Percentiles rank a stretch among this genome's conserved stretches.
phyloP scores from a whole-genome alignment of 2,113 vertebrate species.

The Brachypodius melanocephalos region DNA sequence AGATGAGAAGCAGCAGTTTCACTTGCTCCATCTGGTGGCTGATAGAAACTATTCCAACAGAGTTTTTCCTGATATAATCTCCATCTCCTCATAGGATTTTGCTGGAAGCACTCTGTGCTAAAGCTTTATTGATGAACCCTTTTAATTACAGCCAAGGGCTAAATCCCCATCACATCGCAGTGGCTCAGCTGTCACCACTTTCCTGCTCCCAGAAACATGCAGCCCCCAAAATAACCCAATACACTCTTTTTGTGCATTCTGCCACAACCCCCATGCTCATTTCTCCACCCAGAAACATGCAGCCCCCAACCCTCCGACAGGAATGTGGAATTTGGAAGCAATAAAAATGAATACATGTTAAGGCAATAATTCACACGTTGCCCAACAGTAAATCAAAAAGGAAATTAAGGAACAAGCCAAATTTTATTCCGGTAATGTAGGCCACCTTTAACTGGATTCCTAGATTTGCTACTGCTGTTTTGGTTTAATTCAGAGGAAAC shows the following conservation, averaged over 20 bases:
- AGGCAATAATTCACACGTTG: background rate
- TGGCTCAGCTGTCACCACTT: background rate
- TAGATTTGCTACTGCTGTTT: background rate
- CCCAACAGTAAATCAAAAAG: background rate
- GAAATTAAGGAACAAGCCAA: background rate
- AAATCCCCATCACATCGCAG: background rate
- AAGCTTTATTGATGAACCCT: background rate
- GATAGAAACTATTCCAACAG: background rate
- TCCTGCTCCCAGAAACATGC: background rate
- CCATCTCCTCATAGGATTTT: background rate
- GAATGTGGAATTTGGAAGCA: background rate
- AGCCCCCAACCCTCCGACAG: background rate
- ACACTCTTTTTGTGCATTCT: no score
- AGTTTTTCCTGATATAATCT: background rate
- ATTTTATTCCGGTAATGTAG: background rate
- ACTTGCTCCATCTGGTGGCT: background rate
- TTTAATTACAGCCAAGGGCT: background rate
- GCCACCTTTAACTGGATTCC: slow-evolving; percentile 6
- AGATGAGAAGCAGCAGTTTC: background rate
- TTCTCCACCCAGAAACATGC: background rate
- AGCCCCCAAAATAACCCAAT: no score
- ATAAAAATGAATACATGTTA: background rate
- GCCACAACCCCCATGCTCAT: no score
- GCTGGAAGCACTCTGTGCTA: background rate
- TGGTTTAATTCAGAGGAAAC: background rate